Base-by-base conservation (phyloP, 1,140 invertebrate genomes). In the Notospermus geniculatus region DNA sequence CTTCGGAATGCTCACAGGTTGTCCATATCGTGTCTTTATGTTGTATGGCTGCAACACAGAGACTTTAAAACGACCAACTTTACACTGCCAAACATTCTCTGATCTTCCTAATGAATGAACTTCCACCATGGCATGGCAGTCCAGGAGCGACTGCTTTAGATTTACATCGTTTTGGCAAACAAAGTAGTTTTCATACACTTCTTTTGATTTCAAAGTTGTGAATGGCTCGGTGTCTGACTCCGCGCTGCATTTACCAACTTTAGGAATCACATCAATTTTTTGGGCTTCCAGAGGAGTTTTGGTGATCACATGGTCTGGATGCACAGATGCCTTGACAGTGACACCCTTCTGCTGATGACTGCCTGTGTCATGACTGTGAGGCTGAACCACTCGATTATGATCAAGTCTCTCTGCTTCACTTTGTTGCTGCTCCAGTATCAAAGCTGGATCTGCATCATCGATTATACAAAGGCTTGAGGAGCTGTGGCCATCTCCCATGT, bases 61-160 rank as follows among this genome's bases (percentile, higher is more conserved):
- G 15, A 78, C 13, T 28, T 54, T 57, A 54, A 76, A 76, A 13
- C 54, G 53, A 11, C 70, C 73, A 52, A 76, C 28, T 39, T 67
- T 53, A 61, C 64, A 69, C 41, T 62, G 46, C 67, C 66, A 70
- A 2, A 64, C 53, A 27, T 57, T 54, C 29, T 32, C 39, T 43
- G 39, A 43, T 62, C 36, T 19, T 29, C 25, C 2, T 59, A 22
- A 22, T 63, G 39, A 27, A 63, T 63, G 22, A 59, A 30, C 17
- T n/a, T n/a, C 46, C 32, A 30, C 2, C 19, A 19, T 52, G 32
- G 28, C 46, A 32, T 28, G 2, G 39, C 59, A 36, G 30, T 45
- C 27, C 25, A 17, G 1, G 4, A 36, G 15, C 41, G 30, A 13
- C 11, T 45, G n/a, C n/a, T 30, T 63, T 15, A 15, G 15, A 29